Conservation (phyloP, 2,113 vertebrate species). For the Apaloderma vittatum region DNA sequence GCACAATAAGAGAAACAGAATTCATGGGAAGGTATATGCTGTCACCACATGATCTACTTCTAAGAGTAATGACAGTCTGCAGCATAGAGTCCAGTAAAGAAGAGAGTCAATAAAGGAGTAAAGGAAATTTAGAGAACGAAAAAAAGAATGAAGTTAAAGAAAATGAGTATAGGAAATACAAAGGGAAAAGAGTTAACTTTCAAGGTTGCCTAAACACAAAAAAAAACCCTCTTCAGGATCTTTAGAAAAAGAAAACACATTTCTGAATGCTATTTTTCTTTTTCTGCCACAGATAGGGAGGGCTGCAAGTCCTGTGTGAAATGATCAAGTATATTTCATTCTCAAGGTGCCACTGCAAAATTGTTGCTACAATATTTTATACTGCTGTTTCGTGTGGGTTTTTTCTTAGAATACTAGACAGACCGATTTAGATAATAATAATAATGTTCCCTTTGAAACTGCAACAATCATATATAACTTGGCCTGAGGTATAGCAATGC, state of each 20-base stretch:
- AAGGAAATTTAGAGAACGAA: not conserved
- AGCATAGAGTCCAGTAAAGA: not conserved
- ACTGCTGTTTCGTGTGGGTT: not conserved
- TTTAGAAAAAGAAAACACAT: not conserved
- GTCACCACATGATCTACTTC: not conserved
- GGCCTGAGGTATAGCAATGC: not conserved
- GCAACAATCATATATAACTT: not conserved
- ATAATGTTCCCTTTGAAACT: constrained; percentile 11
- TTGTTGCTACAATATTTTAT: not conserved
- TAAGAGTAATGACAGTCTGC: not conserved
- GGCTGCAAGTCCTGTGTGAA: not conserved
- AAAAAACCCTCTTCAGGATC: not conserved
- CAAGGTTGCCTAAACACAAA: not conserved
- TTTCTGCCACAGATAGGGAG: not conserved
- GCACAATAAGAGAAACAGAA: not conserved
- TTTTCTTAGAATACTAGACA: not conserved
- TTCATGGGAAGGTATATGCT: not conserved
- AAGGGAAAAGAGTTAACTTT: not conserved
- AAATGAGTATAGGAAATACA: not conserved
- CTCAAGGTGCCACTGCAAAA: not conserved
- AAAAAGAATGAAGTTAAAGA: not conserved
- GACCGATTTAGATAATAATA: not conserved
- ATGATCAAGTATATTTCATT: not conserved
- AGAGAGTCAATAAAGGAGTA: not conserved
- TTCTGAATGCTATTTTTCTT: not conserved